phyloP scores from a whole-genome alignment of 2,797 vertebrate species.

The Nothura maculosa region DNA sequence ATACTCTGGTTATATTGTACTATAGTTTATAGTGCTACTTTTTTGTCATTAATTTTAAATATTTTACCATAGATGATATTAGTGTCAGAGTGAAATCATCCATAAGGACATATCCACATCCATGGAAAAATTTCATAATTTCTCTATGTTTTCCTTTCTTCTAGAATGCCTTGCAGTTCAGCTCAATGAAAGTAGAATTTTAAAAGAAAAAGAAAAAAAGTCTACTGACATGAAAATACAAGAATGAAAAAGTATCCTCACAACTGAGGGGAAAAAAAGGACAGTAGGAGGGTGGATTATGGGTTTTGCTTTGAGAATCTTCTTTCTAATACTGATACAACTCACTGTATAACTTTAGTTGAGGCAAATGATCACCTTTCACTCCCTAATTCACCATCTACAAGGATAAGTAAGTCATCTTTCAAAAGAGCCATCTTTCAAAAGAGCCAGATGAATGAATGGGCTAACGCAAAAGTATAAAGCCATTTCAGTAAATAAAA shows the following conservation, averaged over 20 bases:
- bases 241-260: neutral
- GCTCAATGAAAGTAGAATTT: neutral
- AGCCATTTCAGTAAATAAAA: neutral
- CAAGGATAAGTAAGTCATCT: too few relatives aligned
- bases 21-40: slow-evolving; percentile 1
- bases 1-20: slow-evolving; percentile 34
- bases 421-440: too few relatives aligned
- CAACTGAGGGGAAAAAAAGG: neutral
- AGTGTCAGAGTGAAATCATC: neutral
- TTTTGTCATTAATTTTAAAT: neutral
- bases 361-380: neutral
- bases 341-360: neutral
- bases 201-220: neutral
- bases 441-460: neutral
- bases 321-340: neutral
- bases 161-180: neutral
- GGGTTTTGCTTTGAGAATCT: neutral
- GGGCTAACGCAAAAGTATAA: neutral
- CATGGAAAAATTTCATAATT: neutral
- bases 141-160: neutral
- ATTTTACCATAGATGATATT: slow-evolving; percentile 19
- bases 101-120: neutral
- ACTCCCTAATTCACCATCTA: neutral
- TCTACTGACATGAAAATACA: neutral
- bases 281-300: neutral